Evolutionary conservation across 2,113 vertebrate genomes (phyloP), one percentile per base, ranked within the genome.

Genomic region (Megalops atlanticus): DNA sequence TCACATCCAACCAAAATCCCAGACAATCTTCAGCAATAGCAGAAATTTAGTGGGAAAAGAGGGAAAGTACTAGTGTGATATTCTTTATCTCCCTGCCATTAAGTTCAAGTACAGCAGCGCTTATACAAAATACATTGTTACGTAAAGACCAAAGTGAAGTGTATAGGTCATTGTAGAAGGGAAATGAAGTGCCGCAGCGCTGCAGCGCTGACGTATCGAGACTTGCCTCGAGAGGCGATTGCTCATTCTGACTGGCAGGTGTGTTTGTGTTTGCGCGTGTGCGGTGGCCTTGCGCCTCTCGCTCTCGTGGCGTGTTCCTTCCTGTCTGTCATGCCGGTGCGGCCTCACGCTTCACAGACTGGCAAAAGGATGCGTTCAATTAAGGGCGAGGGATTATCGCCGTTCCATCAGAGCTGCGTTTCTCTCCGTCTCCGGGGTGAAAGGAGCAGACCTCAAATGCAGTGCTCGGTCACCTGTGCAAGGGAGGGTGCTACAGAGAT

Each of bases 231-330:
- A 35, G 81, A 90, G 87, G 89, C 89, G 88, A 94, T 93, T 91
- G 90, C 82, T 93, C 91, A 94, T 93, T 89, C 88, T 91, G 91
- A 92, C 88, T 90, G 91, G 88, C 90, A 90, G 89, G 78, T 69
- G 43, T 80, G 89, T 89, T 92, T 90, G 89, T 90, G 86, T 84
- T 88, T 88, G 89, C 43, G 39, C 74, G 74, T 21, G 16, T 88
- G 84, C 83, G 68, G 86, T 86, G 89, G 87, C 88, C 87, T 83
- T 86, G 85, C 87, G 82, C 84, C 78, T 90, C 47, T 45, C 27
- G 58, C 80, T 88, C 74, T 68, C 71, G 83, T 81, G 81, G 85
- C 84, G 69, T 86, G 91, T 90, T 87, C 83, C 85, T 89, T 92
- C 88, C 89, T 89, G 86, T 82, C 85, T 81, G 77, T 82, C 88